Evolutionary conservation across 2,113 vertebrate species (phyloP).

Genomic region (Camelus bactrianus): DNA sequence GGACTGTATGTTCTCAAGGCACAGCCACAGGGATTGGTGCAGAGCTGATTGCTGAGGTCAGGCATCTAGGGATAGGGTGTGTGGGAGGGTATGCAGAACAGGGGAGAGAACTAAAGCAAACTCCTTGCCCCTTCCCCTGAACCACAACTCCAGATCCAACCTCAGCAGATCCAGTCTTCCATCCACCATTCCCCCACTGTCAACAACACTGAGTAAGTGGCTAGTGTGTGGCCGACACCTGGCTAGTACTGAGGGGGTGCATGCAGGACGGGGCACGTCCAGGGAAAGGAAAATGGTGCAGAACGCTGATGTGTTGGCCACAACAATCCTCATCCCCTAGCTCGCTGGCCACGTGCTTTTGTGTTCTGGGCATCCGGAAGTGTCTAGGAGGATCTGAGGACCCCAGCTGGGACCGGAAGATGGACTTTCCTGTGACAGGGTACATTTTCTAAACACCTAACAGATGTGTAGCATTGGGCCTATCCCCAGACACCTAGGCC

Average conservation of each 20-base stretch:
- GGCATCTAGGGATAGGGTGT: not conserved
- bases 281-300: not conserved
- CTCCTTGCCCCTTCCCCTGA: not conserved
- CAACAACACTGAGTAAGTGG: not conserved
- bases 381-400: slow-evolving; percentile 73
- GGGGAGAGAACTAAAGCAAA: not conserved
- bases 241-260: not conserved
- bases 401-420: slow-evolving; percentile 66
- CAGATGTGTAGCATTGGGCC: slow-evolving; percentile 30
- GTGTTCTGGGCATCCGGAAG: slow-evolving; percentile 69
- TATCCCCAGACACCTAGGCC: not conserved
- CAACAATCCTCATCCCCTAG: not conserved
- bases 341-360: slow-evolving; percentile 17
- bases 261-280: not conserved
- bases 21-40: not conserved
- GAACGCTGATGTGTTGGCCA: not conserved
- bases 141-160: not conserved
- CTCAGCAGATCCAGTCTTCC: not conserved
- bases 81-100: not conserved
- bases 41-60: not conserved
- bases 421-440: slow-evolving; percentile 67
- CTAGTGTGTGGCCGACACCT: not conserved
- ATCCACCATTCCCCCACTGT: too few relatives aligned
- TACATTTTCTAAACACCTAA: slow-evolving; percentile 59
- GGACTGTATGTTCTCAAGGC: not conserved